Base-by-base conservation (phyloP, 1,140 invertebrate genomes). In the Camponotus vicinus region DNA sequence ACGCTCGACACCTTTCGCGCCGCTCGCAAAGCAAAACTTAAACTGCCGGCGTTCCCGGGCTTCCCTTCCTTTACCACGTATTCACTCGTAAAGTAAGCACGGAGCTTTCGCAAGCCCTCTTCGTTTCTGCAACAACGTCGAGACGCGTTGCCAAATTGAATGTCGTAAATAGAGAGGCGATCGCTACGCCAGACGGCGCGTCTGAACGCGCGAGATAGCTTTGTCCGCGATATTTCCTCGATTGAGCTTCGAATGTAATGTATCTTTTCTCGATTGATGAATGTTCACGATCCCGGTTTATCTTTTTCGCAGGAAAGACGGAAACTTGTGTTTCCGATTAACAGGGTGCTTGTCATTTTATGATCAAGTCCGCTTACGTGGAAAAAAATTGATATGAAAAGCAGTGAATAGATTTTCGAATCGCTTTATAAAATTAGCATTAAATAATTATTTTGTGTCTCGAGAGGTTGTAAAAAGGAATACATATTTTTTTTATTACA, bases 131-230 rank as follows among this genome's bases (percentile, higher is more conserved):
- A 75, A 40, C 70, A 75, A 52, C 76, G n/a, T 73, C 57, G 63
- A 45, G 71, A 42, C 37, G 21, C 34, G 55, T 63, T 49, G 59
- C 37, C 75, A 76, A 89, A 86, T 80, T 83, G 82, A 67, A 57
- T 11, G 49, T 88, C 88, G 67, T 70, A 88, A 88, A 86, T 78
- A 63, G n/a, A 55, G 15, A 55, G 55, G 42, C 67, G 37, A 85
- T 88, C 42, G 49, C 52, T 42, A 21, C n/a, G 34, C 21, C 82
- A 37, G 42, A 59, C 34, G 49, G 61, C 49, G 37, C 45, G 69
- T 15, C 42, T 70, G 67, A 32, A 15, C 21, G 71, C 27, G 69
- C 27, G 73, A 67, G 42, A 85, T 85, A 85, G 57, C 73, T 85
- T 73, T 18, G 59, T 67, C 40, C 49, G 52, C 80, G 32, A 88